These are phyloP conservation scores for Pseudomyrmex dendroicus DNA, from an alignment of 1,140 invertebrate species.

Conservation along the genomic window DNA sequence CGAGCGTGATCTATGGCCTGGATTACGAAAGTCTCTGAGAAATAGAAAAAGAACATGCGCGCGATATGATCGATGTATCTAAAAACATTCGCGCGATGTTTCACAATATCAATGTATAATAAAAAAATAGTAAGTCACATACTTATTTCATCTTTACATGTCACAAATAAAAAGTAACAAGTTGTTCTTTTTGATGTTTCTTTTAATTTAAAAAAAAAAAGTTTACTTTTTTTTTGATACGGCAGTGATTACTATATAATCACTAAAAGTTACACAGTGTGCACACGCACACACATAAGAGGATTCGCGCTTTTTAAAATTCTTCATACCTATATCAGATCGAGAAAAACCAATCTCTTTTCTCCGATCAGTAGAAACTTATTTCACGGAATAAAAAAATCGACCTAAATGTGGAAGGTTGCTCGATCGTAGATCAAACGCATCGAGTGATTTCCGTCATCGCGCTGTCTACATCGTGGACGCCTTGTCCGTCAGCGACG, in stretches of 20 bases:
- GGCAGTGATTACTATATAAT: no score
- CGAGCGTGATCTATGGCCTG: slow-evolving; percentile 36
- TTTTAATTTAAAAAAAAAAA: background rate
- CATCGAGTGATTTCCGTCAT: slow-evolving; percentile 18
- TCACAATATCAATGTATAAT: slow-evolving; percentile 2
- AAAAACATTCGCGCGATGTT: slow-evolving; percentile 25
- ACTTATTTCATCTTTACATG: background rate
- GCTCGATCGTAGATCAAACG: slow-evolving; percentile 29
- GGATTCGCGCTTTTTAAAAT: no score
- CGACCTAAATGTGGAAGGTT: slow-evolving; percentile 11
- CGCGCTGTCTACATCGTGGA: background rate
- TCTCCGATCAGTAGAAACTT: background rate
- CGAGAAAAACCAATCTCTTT: background rate
- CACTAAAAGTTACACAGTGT: no score
- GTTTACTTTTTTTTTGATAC: no score
- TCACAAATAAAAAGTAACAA: background rate
- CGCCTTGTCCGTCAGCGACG: slow-evolving; percentile 5
- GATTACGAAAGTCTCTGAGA: slow-evolving; percentile 23
- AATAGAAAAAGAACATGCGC: slow-evolving; percentile 23
- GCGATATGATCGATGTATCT: background rate
- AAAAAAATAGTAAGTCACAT: background rate
- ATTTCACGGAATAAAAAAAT: background rate
- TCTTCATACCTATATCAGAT: background rate
- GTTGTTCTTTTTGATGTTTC: background rate
- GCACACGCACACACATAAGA: no score